phyloP scores from a whole-genome alignment of 2,797 vertebrate genomes.

The Rhinichthys osculus region DNA sequence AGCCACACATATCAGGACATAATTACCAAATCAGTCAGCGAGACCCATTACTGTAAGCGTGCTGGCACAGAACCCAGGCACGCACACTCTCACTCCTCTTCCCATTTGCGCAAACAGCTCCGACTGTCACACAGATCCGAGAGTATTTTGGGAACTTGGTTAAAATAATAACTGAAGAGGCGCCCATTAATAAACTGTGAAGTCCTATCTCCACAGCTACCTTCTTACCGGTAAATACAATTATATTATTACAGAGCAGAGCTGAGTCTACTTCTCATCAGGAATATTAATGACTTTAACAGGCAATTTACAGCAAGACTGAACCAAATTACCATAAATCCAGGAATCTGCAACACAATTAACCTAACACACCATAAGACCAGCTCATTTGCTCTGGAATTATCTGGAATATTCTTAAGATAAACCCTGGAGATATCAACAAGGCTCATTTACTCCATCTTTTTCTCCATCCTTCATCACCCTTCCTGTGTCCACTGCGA shows the following conservation, averaged over 20 bases:
- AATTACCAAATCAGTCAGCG: conserved; percentile 58
- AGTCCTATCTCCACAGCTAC: conserved; percentile 32
- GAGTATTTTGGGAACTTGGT: conserved; percentile 37
- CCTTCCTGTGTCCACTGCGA: conserved; percentile 27
- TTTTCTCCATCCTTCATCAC: conserved; percentile 46
- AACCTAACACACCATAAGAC: conserved; percentile 52
- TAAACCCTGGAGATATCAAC: conserved; percentile 51
- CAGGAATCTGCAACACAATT: conserved; percentile 60
- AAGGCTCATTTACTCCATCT: conserved; percentile 46
- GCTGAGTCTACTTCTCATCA: conserved; percentile 54
- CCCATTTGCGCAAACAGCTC: conserved; percentile 36
- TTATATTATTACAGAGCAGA: conserved; percentile 56
- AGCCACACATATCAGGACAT: conserved; percentile 50
- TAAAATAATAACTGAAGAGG: conserved; percentile 43
- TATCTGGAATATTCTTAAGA: conserved; percentile 56
- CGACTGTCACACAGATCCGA: conserved; percentile 23
- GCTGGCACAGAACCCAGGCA: conserved; percentile 46
- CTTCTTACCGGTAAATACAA: conserved; percentile 52
- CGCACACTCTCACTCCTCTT: background rate
- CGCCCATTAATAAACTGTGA: conserved; percentile 38
- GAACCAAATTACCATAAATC: conserved; percentile 61
- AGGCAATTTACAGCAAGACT: conserved; percentile 57
- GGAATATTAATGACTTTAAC: conserved; percentile 61
- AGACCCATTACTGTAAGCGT: conserved; percentile 47
- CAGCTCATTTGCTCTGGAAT: conserved; percentile 61